Percentiles rank a stretch among this genome's conserved stretches.
Conservation (phyloP, 2,797 vertebrate genomes). For the Botia almorhae region DNA sequence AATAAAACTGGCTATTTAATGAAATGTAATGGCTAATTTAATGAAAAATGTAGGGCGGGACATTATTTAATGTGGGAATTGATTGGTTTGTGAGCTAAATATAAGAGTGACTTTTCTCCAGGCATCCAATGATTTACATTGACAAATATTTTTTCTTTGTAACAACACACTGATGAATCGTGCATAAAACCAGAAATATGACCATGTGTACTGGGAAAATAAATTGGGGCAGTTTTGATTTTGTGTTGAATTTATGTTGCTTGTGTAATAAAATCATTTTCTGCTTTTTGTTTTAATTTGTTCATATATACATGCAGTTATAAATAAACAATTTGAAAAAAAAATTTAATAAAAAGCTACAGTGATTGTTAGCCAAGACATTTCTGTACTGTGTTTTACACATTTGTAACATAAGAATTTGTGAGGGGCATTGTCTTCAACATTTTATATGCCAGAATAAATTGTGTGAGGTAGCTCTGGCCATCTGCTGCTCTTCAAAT, state of each 20-base stretch:
- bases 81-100: neutral
- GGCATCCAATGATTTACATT: neutral
- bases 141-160: neutral
- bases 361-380: neutral
- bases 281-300: neutral
- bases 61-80: neutral
- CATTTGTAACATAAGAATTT: constrained; percentile 12
- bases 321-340: neutral
- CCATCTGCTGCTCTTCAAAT: constrained; percentile 64
- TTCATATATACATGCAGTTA: neutral
- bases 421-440: constrained; percentile 10
- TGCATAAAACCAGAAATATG: too few species aligned
- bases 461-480: constrained; percentile 52
- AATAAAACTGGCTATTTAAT: neutral
- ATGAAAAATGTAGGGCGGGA: too few species aligned
- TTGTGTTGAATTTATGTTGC: neutral
- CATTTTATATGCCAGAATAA: constrained; percentile 33
- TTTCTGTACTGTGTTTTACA: neutral
- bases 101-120: neutral
- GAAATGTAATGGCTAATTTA: neutral
- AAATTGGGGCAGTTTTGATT: neutral
- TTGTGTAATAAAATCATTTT: neutral
- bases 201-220: too few species aligned
- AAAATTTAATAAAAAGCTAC: neutral
- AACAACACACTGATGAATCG: neutral